These are phyloP conservation scores for Aphidius colemani DNA, from an alignment of 2,888 invertebrate genomes.

Conservation along the genomic window DNA sequence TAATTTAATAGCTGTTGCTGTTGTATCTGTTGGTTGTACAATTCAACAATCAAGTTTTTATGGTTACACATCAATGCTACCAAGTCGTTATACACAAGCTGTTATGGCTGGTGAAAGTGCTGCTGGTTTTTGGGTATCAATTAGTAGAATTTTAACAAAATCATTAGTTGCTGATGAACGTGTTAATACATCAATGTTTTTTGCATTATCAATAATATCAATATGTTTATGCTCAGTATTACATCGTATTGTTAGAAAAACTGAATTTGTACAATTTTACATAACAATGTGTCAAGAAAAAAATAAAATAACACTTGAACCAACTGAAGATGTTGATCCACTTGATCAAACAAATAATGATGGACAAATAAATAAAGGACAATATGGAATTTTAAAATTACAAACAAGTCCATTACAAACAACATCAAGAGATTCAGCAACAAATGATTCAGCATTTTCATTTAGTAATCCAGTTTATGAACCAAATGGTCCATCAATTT, in stretches of 20 bases:
- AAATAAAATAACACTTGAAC: slow-evolving; percentile 80
- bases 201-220: slow-evolving; percentile 77
- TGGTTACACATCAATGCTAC: slow-evolving; percentile 90
- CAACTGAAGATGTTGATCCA: slow-evolving; percentile 81
- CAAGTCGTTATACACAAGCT: slow-evolving; percentile 87
- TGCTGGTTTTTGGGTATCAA: slow-evolving; percentile 85
- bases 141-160: slow-evolving; percentile 84
- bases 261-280: slow-evolving; percentile 84
- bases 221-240: slow-evolving; percentile 78
- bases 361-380: slow-evolving; percentile 62
- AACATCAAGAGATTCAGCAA: slow-evolving; percentile 49
- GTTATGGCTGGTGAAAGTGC: slow-evolving; percentile 96
- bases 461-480: slow-evolving; percentile 87
- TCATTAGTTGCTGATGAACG: slow-evolving; percentile 76
- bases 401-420: slow-evolving; percentile 68
- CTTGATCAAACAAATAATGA: slow-evolving; percentile 59
- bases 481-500: slow-evolving; percentile 67
- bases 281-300: slow-evolving; percentile 75
- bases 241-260: slow-evolving; percentile 77
- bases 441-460: slow-evolving; percentile 67
- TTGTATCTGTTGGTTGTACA: slow-evolving; percentile 88
- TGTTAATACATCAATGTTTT: slow-evolving; percentile 85
- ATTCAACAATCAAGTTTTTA: slow-evolving; percentile 94
- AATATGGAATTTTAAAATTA: slow-evolving; percentile 77
- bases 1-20: slow-evolving; percentile 81